These are phyloP conservation scores for Tiliqua scincoides DNA, from an alignment of 2,113 vertebrate species.

Conservation along the genomic window DNA sequence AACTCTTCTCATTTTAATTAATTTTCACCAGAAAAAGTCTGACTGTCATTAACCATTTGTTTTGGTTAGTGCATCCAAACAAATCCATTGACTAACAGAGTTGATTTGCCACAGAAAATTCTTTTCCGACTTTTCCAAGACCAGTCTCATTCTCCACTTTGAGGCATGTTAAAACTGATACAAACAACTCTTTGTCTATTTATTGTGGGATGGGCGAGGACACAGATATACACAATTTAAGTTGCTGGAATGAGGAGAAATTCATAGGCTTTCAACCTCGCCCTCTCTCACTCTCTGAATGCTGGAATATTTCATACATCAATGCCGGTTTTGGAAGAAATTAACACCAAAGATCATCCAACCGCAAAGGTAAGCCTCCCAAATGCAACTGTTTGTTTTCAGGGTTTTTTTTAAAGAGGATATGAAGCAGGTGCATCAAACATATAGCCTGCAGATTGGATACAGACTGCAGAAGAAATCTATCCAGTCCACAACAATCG, in stretches of 20 bases:
- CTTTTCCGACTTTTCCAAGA: slow-evolving; percentile 12
- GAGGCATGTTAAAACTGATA: neutral
- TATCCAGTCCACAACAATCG: no score
- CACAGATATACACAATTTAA: neutral
- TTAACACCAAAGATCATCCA: no score
- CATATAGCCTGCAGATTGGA: no score
- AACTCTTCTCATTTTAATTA: neutral
- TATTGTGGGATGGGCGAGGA: neutral
- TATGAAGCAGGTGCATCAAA: no score
- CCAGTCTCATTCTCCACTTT: neutral
- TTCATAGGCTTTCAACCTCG: neutral
- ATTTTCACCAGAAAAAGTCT: accelerated
- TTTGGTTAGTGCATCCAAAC: neutral
- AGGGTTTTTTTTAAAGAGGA: no score
- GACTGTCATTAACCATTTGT: neutral
- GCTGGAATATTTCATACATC: neutral
- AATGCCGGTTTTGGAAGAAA: no score
- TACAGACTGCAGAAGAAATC: no score
- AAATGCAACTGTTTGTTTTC: no score
- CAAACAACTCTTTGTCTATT: neutral
- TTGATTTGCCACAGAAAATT: slow-evolving; percentile 27
- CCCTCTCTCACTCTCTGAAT: neutral
- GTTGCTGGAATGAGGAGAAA: neutral
- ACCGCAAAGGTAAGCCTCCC: no score
- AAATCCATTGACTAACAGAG: slow-evolving; percentile 9